Evolutionary conservation across 2,113 vertebrate genomes (phyloP).

Genomic region (Eolophus roseicapilla): DNA sequence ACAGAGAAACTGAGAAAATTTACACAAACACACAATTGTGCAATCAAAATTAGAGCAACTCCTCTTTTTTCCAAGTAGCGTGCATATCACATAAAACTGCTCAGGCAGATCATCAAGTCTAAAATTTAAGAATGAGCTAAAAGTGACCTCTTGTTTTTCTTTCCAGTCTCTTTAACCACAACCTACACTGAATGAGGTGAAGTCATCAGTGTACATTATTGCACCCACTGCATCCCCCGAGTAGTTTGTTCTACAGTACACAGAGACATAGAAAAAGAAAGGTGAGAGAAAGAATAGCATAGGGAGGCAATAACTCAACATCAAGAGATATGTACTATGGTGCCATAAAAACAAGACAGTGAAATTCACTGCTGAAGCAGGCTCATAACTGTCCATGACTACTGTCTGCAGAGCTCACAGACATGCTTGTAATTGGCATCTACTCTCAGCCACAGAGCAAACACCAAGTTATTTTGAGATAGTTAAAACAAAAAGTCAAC

Average conservation of each 20-base stretch:
- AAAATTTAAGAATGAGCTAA: neutral
- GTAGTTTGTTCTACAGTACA: neutral
- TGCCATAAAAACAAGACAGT: neutral
- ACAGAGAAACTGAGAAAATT: neutral
- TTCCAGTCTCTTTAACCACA: neutral
- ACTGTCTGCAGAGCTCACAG: neutral
- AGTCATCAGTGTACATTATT: neutral
- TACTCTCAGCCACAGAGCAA: neutral
- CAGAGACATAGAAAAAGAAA: neutral
- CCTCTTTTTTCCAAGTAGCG: neutral
- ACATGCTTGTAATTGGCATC: neutral
- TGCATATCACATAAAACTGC: accelerated
- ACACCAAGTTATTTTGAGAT: neutral
- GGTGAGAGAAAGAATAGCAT: accelerated
- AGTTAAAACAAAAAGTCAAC: neutral
- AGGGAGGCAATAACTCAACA: neutral
- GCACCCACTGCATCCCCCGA: neutral
- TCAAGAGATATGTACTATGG: neutral
- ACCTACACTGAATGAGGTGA: neutral
- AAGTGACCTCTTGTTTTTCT: neutral
- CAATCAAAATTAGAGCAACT: neutral
- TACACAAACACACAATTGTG: neutral
- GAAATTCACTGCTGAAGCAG: neutral
- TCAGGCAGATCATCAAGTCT: neutral
- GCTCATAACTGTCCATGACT: neutral